phyloP scores from a whole-genome alignment of 2,797 vertebrate genomes.

The Ibycter americanus region DNA sequence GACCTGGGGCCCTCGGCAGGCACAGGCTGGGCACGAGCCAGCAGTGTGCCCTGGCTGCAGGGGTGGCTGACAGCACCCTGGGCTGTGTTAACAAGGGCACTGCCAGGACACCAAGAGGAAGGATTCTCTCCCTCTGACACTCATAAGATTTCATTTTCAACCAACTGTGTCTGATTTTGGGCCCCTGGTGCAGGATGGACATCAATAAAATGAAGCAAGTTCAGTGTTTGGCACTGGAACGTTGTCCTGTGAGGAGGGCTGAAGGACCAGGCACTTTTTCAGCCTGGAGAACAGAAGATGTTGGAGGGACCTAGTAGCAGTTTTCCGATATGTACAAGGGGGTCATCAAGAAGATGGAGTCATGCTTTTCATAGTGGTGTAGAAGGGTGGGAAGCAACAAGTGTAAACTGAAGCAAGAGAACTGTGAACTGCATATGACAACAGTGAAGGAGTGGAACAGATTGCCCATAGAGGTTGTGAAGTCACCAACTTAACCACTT shows the following conservation, averaged over 20 bases:
- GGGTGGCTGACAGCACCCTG: neutral
- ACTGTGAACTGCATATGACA: accelerated
- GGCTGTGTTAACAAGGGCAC: neutral
- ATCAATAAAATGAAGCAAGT: neutral
- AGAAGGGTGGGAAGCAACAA: neutral
- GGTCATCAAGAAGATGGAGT: neutral
- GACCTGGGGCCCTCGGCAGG: neutral
- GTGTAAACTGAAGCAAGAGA: neutral
- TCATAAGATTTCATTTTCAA: neutral
- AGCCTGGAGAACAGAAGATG: neutral
- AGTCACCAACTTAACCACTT: neutral
- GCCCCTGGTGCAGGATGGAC: neutral
- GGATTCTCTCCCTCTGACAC: neutral
- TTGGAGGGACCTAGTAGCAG: neutral
- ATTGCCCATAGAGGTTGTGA: neutral
- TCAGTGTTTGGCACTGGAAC: neutral
- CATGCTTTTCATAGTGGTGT: neutral
- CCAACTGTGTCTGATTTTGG: neutral
- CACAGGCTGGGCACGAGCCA: neutral
- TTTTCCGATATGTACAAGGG: neutral
- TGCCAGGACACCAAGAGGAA: neutral
- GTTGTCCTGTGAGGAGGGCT: neutral
- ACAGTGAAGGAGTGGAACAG: neutral
- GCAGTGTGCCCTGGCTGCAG: neutral
- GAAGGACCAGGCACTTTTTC: neutral